Evolutionary conservation across 2,113 vertebrate genomes (phyloP), one percentile per base, ranked within the genome.

Genomic region (Chloebia gouldiae): DNA sequence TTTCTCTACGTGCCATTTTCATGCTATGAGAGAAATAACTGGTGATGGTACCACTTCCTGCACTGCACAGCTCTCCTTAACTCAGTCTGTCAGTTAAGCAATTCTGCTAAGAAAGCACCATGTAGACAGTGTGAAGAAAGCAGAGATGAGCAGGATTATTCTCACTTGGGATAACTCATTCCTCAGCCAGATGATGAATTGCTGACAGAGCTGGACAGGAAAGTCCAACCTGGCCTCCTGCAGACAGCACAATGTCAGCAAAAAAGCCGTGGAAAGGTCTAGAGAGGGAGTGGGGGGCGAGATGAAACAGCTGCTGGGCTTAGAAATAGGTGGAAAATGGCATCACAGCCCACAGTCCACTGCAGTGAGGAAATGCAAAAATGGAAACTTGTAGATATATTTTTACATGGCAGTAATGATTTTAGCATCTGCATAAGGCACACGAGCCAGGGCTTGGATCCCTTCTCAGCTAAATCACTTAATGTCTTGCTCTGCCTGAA

Each of bases 401-500:
- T 96, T 97, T 96, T 82, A 91, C 49, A 66, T n/a, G 28, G 71
- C 22, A 4, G 82, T 81, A 87, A 96, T 96, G 95, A 88, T 93
- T 97, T 90, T 96, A 93, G 78, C 96, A 96, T 96, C 95, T 96
- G 96, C 81, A 70, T 63, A 59, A 81, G 1, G 10, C 24, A 15
- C 61, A 39, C 6, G 24, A 88, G 95, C 95, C 97, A 96, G 73
- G 70, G 75, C 49, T 88, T 79, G 77, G 49, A 94, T 86, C 88
- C 47, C 63, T 73, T 21, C 68, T 86, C 10, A 0, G 59, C 92
- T 92, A 87, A 96, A 96, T 80, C 79, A 84, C 35, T 93, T 88
- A 16, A 64, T 76, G 39, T 56, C 81, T 56, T 45, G 60, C 56
- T 96, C 92, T 91, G 80, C 73, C 75, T 91, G 91, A 91, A 82